Evolutionary conservation across 2,888 invertebrate species (phyloP).

Genomic region (Chouioia cunea): DNA sequence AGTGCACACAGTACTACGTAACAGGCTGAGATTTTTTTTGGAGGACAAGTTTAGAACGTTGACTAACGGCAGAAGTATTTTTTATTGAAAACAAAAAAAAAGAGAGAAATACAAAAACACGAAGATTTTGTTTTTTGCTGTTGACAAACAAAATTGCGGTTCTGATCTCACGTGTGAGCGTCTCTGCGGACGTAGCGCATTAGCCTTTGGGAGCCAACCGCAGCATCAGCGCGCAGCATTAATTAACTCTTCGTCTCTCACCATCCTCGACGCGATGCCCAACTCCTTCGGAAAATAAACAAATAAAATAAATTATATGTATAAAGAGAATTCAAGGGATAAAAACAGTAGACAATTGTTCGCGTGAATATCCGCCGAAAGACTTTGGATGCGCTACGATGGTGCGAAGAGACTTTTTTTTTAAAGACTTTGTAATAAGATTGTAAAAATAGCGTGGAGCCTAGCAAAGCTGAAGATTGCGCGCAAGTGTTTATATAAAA

Average conservation of each 20-base stretch:
- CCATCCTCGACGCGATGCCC: slow-evolving; percentile 19
- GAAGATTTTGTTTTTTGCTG: not conserved
- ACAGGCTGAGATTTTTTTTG: slow-evolving; percentile 8
- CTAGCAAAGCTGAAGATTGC: slow-evolving; percentile 26
- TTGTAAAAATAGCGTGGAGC: slow-evolving; percentile 54
- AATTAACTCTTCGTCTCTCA: slow-evolving; percentile 9
- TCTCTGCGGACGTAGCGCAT: slow-evolving; percentile 9
- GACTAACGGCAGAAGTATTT: slow-evolving; percentile 56
- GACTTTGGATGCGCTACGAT: slow-evolving; percentile 38
- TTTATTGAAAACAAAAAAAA: slow-evolving; percentile 52
- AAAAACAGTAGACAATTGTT: not conserved
- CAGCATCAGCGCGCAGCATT: slow-evolving; percentile 15
- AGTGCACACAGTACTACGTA: slow-evolving; percentile 26
- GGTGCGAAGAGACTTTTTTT: slow-evolving; percentile 56
- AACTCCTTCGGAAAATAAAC: slow-evolving; percentile 20
- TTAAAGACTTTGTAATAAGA: slow-evolving; percentile 62
- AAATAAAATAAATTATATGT: slow-evolving; percentile 12
- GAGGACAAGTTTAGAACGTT: slow-evolving; percentile 53
- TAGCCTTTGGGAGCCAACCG: slow-evolving; percentile 23
- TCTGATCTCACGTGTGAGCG: slow-evolving; percentile 4
- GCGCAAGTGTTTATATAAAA: slow-evolving; percentile 44
- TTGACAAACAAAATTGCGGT: slow-evolving; percentile 15
- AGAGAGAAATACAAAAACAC: slow-evolving; percentile 12
- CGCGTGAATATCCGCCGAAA: slow-evolving; percentile 27
- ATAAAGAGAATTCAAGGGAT: not conserved